Evolutionary conservation across 2,113 vertebrate species (phyloP).

Genomic region (Burhinus bistriatus): DNA sequence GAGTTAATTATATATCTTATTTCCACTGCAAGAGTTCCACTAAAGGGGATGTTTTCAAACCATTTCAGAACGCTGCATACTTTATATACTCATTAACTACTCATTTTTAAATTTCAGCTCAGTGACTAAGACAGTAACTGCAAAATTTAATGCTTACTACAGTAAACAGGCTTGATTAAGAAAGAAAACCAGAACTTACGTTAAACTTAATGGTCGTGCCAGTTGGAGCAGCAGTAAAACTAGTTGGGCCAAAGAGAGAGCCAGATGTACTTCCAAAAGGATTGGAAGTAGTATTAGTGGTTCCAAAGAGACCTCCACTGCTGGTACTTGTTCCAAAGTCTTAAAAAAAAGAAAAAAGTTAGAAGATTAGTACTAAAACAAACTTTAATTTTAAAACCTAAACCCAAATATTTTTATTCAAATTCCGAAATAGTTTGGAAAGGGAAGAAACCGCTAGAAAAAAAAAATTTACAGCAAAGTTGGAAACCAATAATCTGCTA

Average conservation of each 20-base stretch:
- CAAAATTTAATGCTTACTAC: fast-evolving
- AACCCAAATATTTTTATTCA: background rate
- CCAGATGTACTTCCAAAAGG: slow-evolving; percentile 87
- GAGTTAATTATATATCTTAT: background rate
- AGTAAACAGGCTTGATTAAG: background rate
- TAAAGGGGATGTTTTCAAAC: background rate
- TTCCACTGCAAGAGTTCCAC: no score
- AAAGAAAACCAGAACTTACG: slow-evolving; percentile 71
- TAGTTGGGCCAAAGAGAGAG: slow-evolving; percentile 88
- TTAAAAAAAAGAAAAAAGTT: slow-evolving; percentile 29
- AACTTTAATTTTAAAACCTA: background rate
- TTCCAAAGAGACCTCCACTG: slow-evolving; percentile 90
- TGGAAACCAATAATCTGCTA: background rate
- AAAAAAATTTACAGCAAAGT: background rate
- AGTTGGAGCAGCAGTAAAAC: slow-evolving; percentile 86
- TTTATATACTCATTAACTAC: background rate
- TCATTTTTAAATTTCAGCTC: background rate
- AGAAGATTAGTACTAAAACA: background rate
- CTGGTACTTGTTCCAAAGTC: slow-evolving; percentile 93
- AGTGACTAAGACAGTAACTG: background rate
- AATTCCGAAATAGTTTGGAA: background rate
- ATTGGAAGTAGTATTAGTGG: slow-evolving; percentile 90
- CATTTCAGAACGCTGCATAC: background rate
- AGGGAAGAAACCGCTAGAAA: background rate
- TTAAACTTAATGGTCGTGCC: slow-evolving; percentile 96